Evolutionary conservation across 2,797 vertebrate genomes (phyloP).

Genomic region (Oophaga sylvatica): DNA sequence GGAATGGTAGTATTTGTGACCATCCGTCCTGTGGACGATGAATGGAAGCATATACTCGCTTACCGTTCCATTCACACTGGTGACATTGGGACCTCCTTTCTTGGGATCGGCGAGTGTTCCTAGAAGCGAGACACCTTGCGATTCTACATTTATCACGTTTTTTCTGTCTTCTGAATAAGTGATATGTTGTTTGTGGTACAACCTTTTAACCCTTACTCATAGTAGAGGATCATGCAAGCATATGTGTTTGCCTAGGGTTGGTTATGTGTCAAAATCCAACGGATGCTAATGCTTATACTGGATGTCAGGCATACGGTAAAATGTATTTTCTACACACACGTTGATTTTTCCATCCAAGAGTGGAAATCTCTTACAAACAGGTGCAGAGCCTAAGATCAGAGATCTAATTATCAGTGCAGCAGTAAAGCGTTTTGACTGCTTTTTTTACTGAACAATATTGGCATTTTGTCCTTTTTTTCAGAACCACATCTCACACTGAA

Average conservation of each 20-base stretch:
- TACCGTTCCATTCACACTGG: no score
- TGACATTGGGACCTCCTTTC: no score
- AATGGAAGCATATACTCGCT: no score
- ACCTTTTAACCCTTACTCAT: not conserved
- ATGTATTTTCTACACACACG: not conserved
- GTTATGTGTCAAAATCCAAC: not conserved
- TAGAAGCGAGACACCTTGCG: no score
- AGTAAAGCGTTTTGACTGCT: not conserved
- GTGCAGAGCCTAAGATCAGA: not conserved
- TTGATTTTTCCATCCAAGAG: slow-evolving; percentile 29
- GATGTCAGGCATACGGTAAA: not conserved
- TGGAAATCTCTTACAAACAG: not conserved
- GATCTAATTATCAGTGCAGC: not conserved
- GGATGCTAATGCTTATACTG: not conserved
- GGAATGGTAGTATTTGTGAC: no score
- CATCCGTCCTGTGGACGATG: no score
- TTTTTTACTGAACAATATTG: slow-evolving; percentile 4
- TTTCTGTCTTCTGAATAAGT: no score
- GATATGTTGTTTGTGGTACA: no score
- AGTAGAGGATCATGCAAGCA: not conserved
- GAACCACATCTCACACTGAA: slow-evolving; percentile 74
- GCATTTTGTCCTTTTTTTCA: slow-evolving; percentile 29
- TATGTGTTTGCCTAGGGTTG: not conserved
- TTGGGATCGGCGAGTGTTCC: no score
- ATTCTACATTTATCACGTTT: no score